Evolutionary conservation across 2,888 invertebrate species (phyloP), one percentile per base, ranked within the genome.

Genomic region (Zeuzera pyrina): DNA sequence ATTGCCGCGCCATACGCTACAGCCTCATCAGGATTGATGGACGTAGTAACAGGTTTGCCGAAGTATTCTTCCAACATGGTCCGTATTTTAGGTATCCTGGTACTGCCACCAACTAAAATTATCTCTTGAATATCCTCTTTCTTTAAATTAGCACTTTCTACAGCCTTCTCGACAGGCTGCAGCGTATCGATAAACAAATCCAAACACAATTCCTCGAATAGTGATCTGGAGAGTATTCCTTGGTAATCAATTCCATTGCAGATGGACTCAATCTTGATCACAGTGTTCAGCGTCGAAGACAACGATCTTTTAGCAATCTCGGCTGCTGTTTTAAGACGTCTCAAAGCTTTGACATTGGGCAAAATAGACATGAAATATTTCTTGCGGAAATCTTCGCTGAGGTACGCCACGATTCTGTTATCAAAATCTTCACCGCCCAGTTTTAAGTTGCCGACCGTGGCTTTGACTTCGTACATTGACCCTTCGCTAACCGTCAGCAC

Each of bases 401-500:
- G 69, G 36, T 63, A 71, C 0, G 64, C 62, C 0, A 72, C 68
- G 2, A 77, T 43, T 28, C 74, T 56, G 14, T 65, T 67, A 21
- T 78, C 74, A n/a, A 76, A 78, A 25, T 77, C 74, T 13, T 74
- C 72, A 1, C 77, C 77, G 0, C 77, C 76, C 0, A 76, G 38
- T 12, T 60, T 47, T 0, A 64, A 60, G 25, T 65, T 67, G 0
- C 74, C 72, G 1, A 65, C 57, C 0, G 70, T 71, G 0, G 69
- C 51, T 33, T 59, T 71, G 1, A 78, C 76, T 45, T 71, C 57
- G 13, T 63, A 76, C 0, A 66, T 41, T 0, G 60, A 59, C 11
- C 51, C 55, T 11, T 59, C 52, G 1, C 46, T 52, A 8, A 74
- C 61, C 3, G 46, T 59, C 2, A 78, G 23, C 7, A 77, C 41